Base-by-base conservation (phyloP, 2,797 vertebrate species). In the Lates japonicus region DNA sequence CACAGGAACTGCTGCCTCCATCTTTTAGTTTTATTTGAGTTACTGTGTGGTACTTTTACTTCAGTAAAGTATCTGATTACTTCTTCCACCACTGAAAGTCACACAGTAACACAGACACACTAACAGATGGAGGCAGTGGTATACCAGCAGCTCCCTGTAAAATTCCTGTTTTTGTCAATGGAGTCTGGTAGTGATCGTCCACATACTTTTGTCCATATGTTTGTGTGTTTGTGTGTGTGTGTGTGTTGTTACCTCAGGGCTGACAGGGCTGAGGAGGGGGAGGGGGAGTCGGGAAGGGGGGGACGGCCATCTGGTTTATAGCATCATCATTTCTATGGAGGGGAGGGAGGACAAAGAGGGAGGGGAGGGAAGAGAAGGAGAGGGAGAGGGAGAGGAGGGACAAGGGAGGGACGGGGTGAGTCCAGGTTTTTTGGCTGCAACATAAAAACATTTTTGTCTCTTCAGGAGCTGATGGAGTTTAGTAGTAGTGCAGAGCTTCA, bases 281-380 rank as follows among this genome's bases (percentile, higher is more conserved):
- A 91, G 87, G 52, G 91, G 95, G 63, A 90, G 76, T 61, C 0
- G 96, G 94, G 82, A 96, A 95, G 19, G 97, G 97, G 61, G 95
- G 78, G 33, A 99, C 97, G 0, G 97, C 97, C 98, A 98, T 97
- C 90, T 98, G 97, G 85, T 94, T 95, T 85, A 98, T 90, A 3
- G 97, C 97, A 85, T 98, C 97, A 86, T 97, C 95, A 78, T 97
- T 97, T 89, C 98, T 99, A 87, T 0, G 59, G 75, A 80, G 52
- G 22, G 37, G 14, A 0, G 17, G 3, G 9, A 9, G 2, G 37
- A 39, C 2, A 10, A 9, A 57, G 8, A 46, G 5, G 37, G 37
- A 9, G 9, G 64, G 4, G 74, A 76, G 1, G 84, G 37, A 48
- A 10, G 10, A 22, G 39, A 41, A 17, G 2, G 9, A 9, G 49